phyloP scores from a whole-genome alignment of 1,140 invertebrate species.

The Bombus confusus region DNA sequence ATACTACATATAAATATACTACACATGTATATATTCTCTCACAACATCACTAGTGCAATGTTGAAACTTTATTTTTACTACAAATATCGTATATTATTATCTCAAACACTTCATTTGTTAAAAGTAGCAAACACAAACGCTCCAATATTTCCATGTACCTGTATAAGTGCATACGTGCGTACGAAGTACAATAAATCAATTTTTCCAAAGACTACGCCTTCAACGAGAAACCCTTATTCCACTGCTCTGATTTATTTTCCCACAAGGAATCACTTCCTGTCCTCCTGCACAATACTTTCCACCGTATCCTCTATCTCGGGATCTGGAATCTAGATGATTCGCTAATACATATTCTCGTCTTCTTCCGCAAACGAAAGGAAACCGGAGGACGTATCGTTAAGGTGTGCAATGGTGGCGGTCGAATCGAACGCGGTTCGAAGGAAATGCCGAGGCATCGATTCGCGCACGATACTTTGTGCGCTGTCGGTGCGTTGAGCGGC shows the following conservation, averaged over 20 bases:
- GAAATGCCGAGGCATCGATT: conserved; percentile 37
- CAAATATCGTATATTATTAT: too few species aligned
- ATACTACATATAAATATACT: too few species aligned
- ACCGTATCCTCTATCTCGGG: not conserved
- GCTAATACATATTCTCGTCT: not conserved
- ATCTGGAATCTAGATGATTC: not conserved
- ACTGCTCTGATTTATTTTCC: not conserved
- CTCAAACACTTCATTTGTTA: too few species aligned
- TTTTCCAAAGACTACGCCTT: too few species aligned
- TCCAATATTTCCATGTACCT: too few species aligned
- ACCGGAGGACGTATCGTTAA: not conserved
- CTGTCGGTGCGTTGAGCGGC: conserved; percentile 24
- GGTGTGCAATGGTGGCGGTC: not conserved
- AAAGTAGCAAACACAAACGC: too few species aligned
- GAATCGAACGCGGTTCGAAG: conserved; percentile 8
- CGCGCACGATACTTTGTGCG: conserved; percentile 30
- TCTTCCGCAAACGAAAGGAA: not conserved
- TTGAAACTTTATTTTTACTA: too few species aligned
- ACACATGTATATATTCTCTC: too few species aligned
- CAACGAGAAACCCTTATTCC: too few species aligned
- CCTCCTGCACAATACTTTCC: not conserved
- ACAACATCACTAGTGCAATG: too few species aligned
- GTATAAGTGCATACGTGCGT: too few species aligned
- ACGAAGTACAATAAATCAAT: too few species aligned
- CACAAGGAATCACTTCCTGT: not conserved